Evolutionary conservation across 2,113 vertebrate genomes (phyloP).

Genomic region (Aptenodytes forsteri): DNA sequence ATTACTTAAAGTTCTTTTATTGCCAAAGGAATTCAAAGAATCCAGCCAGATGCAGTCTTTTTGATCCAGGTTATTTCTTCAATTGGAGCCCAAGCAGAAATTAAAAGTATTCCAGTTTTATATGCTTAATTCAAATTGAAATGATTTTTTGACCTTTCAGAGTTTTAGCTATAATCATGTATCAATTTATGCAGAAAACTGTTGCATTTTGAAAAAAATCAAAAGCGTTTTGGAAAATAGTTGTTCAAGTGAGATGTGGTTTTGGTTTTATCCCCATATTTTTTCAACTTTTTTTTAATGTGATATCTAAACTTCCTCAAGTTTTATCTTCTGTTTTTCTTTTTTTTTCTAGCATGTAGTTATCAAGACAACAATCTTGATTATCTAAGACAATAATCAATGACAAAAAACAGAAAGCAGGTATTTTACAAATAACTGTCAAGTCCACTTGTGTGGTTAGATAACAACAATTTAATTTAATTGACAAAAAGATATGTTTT

Average conservation of each 20-base stretch:
- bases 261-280: neutral
- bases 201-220: neutral
- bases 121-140: neutral
- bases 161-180: neutral
- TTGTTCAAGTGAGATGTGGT: neutral
- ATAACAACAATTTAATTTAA: slow-evolving; percentile 4
- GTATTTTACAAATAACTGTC: slow-evolving; percentile 66
- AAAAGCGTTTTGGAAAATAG: neutral
- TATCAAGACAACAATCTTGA: neutral
- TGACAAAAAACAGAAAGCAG: slow-evolving; percentile 31
- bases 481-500: neutral
- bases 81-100: neutral
- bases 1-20: neutral
- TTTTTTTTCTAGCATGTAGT: neutral
- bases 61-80: neutral
- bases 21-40: neutral
- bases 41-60: neutral
- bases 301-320: neutral
- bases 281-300: neutral
- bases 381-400: slow-evolving; percentile 38
- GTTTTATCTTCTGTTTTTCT: neutral
- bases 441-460: slow-evolving; percentile 27
- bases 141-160: neutral
- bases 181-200: neutral
- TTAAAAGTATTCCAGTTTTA: neutral